Evolutionary conservation across 2,113 vertebrate genomes (phyloP).

Genomic region (Lagopus leucura): DNA sequence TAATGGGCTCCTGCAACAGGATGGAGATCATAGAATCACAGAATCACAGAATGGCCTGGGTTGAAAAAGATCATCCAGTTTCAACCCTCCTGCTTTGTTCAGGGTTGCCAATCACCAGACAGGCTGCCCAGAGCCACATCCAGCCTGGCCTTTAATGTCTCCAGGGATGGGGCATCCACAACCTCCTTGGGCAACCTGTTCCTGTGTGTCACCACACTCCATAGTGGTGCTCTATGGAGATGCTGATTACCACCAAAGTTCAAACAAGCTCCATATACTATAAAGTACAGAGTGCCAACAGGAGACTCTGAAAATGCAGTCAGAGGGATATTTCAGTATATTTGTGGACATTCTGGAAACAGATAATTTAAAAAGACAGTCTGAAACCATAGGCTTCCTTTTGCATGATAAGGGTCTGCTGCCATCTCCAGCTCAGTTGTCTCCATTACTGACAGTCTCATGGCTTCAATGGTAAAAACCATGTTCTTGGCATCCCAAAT

Average conservation of each 20-base stretch:
- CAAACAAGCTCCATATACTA: background rate
- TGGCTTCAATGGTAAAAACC: fast-evolving
- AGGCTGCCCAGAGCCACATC: too few species aligned
- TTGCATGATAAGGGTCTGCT: slow-evolving; percentile 49
- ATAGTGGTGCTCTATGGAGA: background rate
- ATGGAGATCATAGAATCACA: background rate
- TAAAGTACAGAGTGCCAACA: background rate
- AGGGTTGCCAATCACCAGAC: too few species aligned
- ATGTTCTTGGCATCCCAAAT: background rate
- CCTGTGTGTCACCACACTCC: too few species aligned
- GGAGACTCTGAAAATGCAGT: background rate
- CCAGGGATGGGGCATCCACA: too few species aligned
- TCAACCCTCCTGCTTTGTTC: too few species aligned
- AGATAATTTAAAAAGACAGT: background rate
- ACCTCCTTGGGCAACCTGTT: too few species aligned
- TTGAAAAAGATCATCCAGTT: too few species aligned
- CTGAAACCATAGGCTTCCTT: background rate
- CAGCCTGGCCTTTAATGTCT: too few species aligned
- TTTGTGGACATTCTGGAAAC: background rate
- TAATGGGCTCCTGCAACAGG: background rate
- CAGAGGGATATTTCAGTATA: background rate
- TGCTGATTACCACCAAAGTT: background rate
- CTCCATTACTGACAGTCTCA: slow-evolving; percentile 15
- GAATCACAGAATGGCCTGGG: too few species aligned
- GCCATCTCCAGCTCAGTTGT: slow-evolving; percentile 59